Evolutionary conservation across 2,888 invertebrate genomes (phyloP), one percentile per base, ranked within the genome.

Genomic region (Drosophila paucipuncta): DNA sequence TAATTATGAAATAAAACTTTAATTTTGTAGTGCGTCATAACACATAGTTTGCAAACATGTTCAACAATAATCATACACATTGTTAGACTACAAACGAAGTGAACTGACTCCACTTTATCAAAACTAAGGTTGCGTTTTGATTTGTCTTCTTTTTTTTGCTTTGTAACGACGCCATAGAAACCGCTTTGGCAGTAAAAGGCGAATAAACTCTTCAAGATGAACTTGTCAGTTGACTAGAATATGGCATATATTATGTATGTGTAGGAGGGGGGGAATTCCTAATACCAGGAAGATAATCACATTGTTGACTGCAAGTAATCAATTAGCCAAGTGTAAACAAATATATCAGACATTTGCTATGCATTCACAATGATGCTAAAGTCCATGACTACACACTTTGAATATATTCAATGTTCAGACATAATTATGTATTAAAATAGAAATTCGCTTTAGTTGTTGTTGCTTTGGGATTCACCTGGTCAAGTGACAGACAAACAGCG

Each of bases 181-280:
- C 89, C 78, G 84, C 86, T 83, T 68, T 54, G 53, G n/a, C 60
- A 33, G 54, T 30, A 61, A 43, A 61, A 67, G 90, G 90, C 76
- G 86, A 90, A 90, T 86, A 88, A 88, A 88, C 88, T 90, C 78
- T 83, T 84, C 90, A 89, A 90, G 90, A 78, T 85, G 63, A 89
- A 81, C 88, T 76, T 78, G 80, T 82, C 72, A 66, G 57, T 63
- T 75, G 77, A 75, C 61, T 73, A 85, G 74, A 85, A 76, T 70
- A 81, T 57, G 50, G 50, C 41, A 55, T 60, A 55, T 31, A 16
- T 47, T 25, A 28, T 28, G 7, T 30, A 25, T 39, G 43, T 54
- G 11, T 53, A 22, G 18, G 25, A 41, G 65, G 37, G 61, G 68
- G 68, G 64, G 63, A 63, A 65, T 64, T 59, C 72, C 73, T 37